Evolutionary conservation across 1,140 invertebrate species (phyloP), one percentile per base, ranked within the genome.

Genomic region (Bombus fervidus): DNA sequence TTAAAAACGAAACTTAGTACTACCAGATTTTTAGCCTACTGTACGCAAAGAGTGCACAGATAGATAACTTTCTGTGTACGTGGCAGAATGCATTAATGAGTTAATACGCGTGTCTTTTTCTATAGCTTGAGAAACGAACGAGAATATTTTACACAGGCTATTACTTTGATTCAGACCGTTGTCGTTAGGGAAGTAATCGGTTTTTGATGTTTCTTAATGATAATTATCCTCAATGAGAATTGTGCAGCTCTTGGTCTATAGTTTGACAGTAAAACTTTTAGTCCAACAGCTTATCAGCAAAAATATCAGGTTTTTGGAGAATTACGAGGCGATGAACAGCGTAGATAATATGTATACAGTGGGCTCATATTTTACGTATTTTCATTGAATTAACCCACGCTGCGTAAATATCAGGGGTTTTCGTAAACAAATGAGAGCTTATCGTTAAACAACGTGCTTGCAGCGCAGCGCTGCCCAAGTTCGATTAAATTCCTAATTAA

Each of bases 401-500:
- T 4, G 22, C 12, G 41, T 25, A 57, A 53, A 75, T 34, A 75
- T 34, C n/a, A 15, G 4, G 18, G 73, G 9, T 18, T 1, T 75
- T 57, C 22, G 73, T 57, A 57, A 75, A 75, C 31, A 75, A 57
- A 75, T 8, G 73, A 57, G 31, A 53, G 47, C 31, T 25, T 57
- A 37, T 28, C 10, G 43, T 57, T 57, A 57, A 75, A 53, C 31
- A 75, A 25, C 5, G 41, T 6, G n/a, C n/a, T 28, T 8, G 43
- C 22, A 53, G 3, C 31, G 22, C 22, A 13, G 43, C 1, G 41
- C n/a, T 74, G 31, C 22, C 31, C 6, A 75, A 37, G 9, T 75
- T 75, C 31, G 12, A 75, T 34, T 75, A 57, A 57, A 53, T 75
- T 57, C 73, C 31, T 22, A 34, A 75, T 75, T 75, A 75, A 75